Evolutionary conservation across 2,113 vertebrate species (phyloP).

Genomic region (Pionites leucogaster): DNA sequence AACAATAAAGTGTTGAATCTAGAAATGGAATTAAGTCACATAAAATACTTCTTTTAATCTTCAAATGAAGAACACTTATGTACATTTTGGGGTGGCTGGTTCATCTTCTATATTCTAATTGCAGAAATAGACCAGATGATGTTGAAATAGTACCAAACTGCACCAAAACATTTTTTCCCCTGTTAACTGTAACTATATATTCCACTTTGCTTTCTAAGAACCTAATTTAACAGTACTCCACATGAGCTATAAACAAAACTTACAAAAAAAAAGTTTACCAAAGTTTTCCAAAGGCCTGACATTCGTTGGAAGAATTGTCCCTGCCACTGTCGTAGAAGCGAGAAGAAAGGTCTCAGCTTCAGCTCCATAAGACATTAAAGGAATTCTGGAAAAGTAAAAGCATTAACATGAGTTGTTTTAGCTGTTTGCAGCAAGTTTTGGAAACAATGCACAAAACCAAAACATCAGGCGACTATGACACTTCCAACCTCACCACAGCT

Average conservation of each 20-base stretch:
- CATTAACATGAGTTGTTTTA: neutral
- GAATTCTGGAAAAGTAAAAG: conserved; percentile 69
- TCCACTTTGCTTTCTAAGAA: neutral
- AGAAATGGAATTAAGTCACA: neutral
- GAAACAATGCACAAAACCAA: neutral
- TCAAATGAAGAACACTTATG: neutral
- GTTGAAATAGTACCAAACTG: neutral
- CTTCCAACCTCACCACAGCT: neutral
- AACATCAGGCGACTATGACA: neutral
- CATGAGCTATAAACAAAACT: conserved; percentile 66
- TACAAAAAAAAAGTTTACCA: conserved; percentile 83
- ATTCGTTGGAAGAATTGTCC: conserved; percentile 74
- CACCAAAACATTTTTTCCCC: neutral
- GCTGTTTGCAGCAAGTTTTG: neutral
- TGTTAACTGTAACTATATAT: neutral
- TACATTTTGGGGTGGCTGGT: neutral
- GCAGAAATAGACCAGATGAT: neutral
- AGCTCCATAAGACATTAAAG: conserved; percentile 60
- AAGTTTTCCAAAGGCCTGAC: conserved; percentile 79
- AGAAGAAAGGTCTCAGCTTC: conserved; percentile 72
- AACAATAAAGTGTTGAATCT: neutral
- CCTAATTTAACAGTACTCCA: neutral
- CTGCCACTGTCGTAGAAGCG: conserved; percentile 63
- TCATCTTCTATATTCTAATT: neutral
- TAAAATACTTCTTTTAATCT: neutral